A percentile compares a stretch with the other conserved stretches of the same genome.
Conservation (phyloP, 2,797 vertebrate species). For the Ctenopoma kingsleyae region DNA sequence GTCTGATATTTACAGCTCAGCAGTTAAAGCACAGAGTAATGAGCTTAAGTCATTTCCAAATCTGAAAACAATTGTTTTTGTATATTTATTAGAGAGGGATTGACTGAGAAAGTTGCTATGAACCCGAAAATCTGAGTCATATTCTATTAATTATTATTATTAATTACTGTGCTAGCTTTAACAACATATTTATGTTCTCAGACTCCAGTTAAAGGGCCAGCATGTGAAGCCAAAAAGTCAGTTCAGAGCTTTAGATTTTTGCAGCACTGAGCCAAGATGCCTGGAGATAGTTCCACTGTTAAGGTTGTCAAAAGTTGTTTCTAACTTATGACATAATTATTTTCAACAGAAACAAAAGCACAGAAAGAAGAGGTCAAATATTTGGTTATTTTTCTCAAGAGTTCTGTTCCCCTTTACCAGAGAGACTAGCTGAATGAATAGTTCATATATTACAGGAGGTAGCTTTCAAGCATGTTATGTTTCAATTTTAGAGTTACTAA, state of each 20-base stretch:
- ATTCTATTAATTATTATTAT: not conserved
- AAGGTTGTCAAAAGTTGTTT: conserved; percentile 36
- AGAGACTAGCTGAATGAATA: conserved; percentile 6
- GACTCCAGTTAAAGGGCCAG: conserved; percentile 14
- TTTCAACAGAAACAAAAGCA: conserved; percentile 49
- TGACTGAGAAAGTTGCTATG: conserved; percentile 22
- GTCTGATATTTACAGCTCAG: conserved; percentile 49
- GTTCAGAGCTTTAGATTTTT: conserved; percentile 15
- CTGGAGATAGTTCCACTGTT: conserved; percentile 42
- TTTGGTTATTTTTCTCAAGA: conserved; percentile 12
- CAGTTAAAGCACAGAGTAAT: conserved; percentile 63
- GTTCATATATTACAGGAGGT: conserved; percentile 13
- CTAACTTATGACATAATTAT: conserved; percentile 59
- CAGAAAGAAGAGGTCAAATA: conserved; percentile 14
- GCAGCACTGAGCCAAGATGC: conserved; percentile 7
- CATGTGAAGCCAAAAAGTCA: conserved; percentile 29
- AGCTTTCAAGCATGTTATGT: not conserved
- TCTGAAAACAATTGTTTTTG: conserved; percentile 55
- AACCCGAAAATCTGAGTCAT: conserved; percentile 40
- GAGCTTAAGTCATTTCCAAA: conserved; percentile 59
- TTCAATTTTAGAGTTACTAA: not conserved
- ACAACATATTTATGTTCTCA: not conserved
- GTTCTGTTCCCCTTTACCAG: conserved; percentile 6
- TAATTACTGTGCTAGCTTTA: conserved; percentile 1
- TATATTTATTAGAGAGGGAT: conserved; percentile 26